A percentile compares a stretch with the other conserved stretches of the same genome.
These are phyloP conservation scores for Microchirus variegatus DNA, from an alignment of 2,797 vertebrate species.

Conservation along the genomic window DNA sequence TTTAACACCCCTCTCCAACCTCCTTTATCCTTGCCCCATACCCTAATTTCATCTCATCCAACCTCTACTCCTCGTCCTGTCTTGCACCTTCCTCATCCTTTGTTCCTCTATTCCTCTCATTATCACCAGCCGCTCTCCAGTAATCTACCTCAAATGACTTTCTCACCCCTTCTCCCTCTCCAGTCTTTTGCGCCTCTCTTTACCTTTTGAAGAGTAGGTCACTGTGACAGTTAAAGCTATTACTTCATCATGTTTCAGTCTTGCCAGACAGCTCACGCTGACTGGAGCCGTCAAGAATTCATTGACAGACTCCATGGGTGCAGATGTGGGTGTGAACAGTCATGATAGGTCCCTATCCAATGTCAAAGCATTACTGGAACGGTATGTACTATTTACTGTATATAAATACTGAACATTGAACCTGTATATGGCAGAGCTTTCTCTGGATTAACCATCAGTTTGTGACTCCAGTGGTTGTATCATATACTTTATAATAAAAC, in stretches of 20 bases:
- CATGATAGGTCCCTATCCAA: not conserved
- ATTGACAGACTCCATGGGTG: constrained; percentile 1
- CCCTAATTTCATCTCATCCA: constrained; percentile 51
- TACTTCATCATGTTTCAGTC: constrained; percentile 36
- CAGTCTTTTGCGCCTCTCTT: constrained; percentile 19
- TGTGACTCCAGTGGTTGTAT: no score
- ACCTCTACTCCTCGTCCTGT: constrained; percentile 43
- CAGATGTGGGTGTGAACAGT: not conserved
- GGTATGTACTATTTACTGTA: not conserved
- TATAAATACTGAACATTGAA: not conserved
- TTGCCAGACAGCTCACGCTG: constrained; percentile 20
- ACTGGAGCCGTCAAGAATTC: constrained; percentile 30
- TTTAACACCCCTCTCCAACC: constrained; percentile 34
- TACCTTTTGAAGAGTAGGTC: constrained; percentile 47
- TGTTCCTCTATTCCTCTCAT: constrained; percentile 54
- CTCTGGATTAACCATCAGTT: no score
- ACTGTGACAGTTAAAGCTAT: constrained; percentile 37
- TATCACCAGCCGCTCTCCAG: constrained; percentile 33
- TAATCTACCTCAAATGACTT: constrained; percentile 62
- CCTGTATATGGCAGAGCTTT: not conserved
- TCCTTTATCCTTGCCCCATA: constrained; percentile 17
- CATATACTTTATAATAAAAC: no score
- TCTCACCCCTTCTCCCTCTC: constrained; percentile 31
- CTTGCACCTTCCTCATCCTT: constrained; percentile 46
- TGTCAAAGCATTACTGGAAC: not conserved